Evolutionary conservation across 2,888 invertebrate genomes (phyloP).

Genomic region (Diarsia brunnea): DNA sequence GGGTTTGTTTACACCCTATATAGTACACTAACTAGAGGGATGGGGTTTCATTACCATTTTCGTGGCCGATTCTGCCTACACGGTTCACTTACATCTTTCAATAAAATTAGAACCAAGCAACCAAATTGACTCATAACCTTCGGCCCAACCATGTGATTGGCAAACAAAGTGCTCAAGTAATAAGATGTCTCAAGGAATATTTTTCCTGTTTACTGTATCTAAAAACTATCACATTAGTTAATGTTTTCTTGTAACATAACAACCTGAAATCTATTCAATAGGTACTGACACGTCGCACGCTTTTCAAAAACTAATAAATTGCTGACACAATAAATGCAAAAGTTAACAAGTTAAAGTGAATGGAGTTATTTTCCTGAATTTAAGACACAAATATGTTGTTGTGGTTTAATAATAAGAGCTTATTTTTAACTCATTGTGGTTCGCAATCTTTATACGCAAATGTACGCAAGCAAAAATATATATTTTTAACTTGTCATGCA

Average conservation of each 20-base stretch:
- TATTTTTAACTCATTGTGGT: not conserved
- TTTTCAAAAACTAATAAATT: slow-evolving; percentile 45
- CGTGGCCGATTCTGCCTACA: not conserved
- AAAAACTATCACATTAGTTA: slow-evolving; percentile 45
- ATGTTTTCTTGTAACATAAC: slow-evolving; percentile 56
- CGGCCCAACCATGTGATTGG: not conserved
- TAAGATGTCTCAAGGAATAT: slow-evolving; percentile 19
- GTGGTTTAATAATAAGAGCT: not conserved
- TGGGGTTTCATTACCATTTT: too few species aligned
- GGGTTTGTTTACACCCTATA: too few species aligned
- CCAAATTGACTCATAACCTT: not conserved
- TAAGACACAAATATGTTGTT: slow-evolving; percentile 4
- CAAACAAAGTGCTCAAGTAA: slow-evolving; percentile 20
- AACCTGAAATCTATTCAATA: slow-evolving; percentile 43
- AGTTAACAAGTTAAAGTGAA: slow-evolving; percentile 12
- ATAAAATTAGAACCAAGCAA: slow-evolving; percentile 1
- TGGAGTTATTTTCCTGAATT: slow-evolving; percentile 24
- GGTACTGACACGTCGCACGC: slow-evolving; percentile 15
- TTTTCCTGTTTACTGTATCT: slow-evolving; percentile 31
- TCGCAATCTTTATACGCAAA: not conserved
- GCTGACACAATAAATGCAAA: slow-evolving; percentile 12
- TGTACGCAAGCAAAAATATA: not conserved
- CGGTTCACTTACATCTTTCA: not conserved
- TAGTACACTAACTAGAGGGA: too few species aligned
- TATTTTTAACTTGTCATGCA: not conserved